Evolutionary conservation across 2,797 vertebrate species (phyloP), one percentile per base, ranked within the genome.

Genomic region (Alauda arvensis): DNA sequence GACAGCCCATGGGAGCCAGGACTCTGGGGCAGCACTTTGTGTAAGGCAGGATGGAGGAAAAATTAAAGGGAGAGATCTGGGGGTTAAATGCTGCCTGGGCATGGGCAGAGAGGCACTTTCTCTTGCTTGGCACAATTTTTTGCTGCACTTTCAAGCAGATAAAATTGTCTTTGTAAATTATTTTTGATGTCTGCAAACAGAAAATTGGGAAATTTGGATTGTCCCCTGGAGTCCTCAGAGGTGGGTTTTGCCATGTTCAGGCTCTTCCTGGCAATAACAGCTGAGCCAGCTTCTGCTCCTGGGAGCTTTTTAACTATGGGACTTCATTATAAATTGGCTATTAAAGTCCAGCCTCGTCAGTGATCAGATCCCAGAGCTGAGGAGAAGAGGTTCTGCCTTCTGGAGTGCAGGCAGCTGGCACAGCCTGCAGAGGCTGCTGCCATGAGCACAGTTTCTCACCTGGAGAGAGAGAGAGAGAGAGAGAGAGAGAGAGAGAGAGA

Each of bases 1-100:
- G 37, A 13, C n/a, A 76, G n/a, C 23, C 29, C 19, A 5, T 0
- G 0, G 62, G n/a, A 67, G 8, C 21, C 60, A 14, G 66, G 29
- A 15, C 37, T 62, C 39, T 5, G 18, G 28, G 37, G 24, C 26
- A 29, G 42, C 10, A 9, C 49, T 85, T 66, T 33, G 16, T 69
- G 13, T 29, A 23, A 43, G 29, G 33, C 68, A 65, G 63, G 25
- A 29, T 61, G 49, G 18, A 48, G 18, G 12, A 4, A 12, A 12
- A 34, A 33, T 1, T 12, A 49, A 40, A 31, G 9, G n/a, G 48
- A 68, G 11, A 18, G 10, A 45, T 76, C 28, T 71, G 5, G 33
- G 71, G 46, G 33, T 78, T 59, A n/a, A 72, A 20, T 15, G 5
- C 51, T 71, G 39, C 59, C n/a, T 10, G 11, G 20, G 48, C 12